Evolutionary conservation across 23 tunicate species (phyloP).

Genomic region (Botrylloides violaceus): DNA sequence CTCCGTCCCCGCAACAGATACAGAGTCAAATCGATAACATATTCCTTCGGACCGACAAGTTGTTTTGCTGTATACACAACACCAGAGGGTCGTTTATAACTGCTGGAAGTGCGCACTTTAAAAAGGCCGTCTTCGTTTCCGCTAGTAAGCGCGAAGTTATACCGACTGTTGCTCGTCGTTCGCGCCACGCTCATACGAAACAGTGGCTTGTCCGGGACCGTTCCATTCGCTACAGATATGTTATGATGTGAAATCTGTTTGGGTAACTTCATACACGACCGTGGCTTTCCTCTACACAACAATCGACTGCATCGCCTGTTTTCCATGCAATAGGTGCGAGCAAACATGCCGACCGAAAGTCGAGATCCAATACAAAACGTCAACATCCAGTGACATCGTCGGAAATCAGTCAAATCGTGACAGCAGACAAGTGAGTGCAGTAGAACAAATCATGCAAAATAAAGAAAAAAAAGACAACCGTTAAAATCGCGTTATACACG

Average conservation of each 20-base stretch:
- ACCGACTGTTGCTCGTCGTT: conserved; percentile 43
- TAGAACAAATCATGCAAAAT: not conserved
- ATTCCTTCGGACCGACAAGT: conserved; percentile 63
- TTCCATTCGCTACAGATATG: conserved; percentile 44
- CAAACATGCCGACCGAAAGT: not conserved
- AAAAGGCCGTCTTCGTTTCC: conserved; percentile 67
- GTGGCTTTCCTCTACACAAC: conserved; percentile 29
- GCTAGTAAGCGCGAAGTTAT: conserved; percentile 55
- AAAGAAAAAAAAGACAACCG: too few relatives aligned
- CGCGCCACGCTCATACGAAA: conserved; percentile 58
- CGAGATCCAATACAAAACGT: not conserved
- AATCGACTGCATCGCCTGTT: conserved; percentile 13
- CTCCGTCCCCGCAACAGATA: conserved; percentile 58
- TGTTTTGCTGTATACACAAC: conserved; percentile 53
- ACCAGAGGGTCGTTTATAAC: conserved; percentile 48
- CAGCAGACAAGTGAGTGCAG: not conserved
- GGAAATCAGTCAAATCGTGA: not conserved
- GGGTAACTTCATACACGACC: conserved; percentile 60
- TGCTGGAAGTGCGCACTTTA: conserved; percentile 36
- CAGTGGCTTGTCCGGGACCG: conserved; percentile 46
- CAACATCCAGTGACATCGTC: not conserved
- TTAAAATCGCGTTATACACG: too few relatives aligned
- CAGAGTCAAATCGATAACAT: conserved; percentile 68
- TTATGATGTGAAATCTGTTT: conserved; percentile 82
- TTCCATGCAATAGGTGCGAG: not conserved